These are phyloP conservation scores for Leptura quadrifasciata DNA, from an alignment of 2,888 invertebrate genomes.

Conservation along the genomic window DNA sequence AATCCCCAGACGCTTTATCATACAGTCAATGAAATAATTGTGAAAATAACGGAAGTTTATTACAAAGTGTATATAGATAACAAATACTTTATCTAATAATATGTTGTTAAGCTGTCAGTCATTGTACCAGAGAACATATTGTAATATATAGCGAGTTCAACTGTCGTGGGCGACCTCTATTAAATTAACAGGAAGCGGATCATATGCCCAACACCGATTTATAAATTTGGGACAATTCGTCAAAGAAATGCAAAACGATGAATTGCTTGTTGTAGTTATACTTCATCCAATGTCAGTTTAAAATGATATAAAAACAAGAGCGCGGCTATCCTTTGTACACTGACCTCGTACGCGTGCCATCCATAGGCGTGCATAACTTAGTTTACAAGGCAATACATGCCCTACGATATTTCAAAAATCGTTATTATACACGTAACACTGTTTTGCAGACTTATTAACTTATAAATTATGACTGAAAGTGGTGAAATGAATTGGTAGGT, in stretches of 20 bases:
- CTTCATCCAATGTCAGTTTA: too few relatives aligned
- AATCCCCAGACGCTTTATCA: not conserved
- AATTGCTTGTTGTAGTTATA: too few relatives aligned
- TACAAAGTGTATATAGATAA: not conserved
- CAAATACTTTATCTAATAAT: not conserved
- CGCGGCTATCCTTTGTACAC: too few relatives aligned
- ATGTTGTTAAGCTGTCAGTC: not conserved
- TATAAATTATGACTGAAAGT: too few relatives aligned
- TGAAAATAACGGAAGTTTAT: constrained; percentile 1
- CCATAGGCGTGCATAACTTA: too few relatives aligned
- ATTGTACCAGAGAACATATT: not conserved
- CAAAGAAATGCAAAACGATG: not conserved
- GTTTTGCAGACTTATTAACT: too few relatives aligned
- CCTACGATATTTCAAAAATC: too few relatives aligned
- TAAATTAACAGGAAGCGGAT: not conserved
- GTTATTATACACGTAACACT: too few relatives aligned
- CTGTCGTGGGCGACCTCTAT: not conserved
- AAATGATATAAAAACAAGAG: too few relatives aligned
- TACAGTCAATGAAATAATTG: not conserved
- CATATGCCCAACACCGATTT: not conserved
- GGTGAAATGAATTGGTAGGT: too few relatives aligned
- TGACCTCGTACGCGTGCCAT: too few relatives aligned
- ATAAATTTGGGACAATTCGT: not conserved
- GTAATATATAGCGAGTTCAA: not conserved
- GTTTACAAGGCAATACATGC: too few relatives aligned